Conservation (phyloP, 2,113 vertebrate genomes). For the Sebastes fasciatus region DNA sequence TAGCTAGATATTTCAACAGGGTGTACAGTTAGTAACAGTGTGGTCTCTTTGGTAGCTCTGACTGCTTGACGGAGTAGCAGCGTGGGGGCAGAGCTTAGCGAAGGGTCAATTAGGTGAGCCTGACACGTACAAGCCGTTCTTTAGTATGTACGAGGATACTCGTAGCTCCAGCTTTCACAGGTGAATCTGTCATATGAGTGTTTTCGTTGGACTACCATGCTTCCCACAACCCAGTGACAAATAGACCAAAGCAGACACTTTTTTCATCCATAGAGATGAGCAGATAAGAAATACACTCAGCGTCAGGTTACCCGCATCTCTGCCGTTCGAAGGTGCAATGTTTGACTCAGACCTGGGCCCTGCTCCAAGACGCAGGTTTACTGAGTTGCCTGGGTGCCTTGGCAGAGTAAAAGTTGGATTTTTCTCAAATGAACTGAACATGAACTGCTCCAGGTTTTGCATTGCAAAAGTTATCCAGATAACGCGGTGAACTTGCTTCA, state of each 20-base stretch:
- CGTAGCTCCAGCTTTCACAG: not conserved
- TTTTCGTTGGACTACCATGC: conserved; percentile 14
- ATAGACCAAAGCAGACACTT: conserved; percentile 21
- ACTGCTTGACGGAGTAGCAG: too few species aligned
- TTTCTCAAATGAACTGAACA: conserved; percentile 13
- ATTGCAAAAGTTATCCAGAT: not conserved
- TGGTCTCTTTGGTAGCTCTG: too few species aligned
- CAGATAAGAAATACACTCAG: conserved; percentile 52
- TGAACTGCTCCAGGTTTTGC: conserved; percentile 3
- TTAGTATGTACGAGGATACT: not conserved
- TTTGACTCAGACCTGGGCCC: conserved; percentile 47
- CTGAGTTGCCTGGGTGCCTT: conserved; percentile 10
- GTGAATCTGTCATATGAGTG: not conserved
- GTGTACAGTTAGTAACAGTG: too few species aligned
- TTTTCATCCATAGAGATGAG: conserved; percentile 48
- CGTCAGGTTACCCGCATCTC: conserved; percentile 49
- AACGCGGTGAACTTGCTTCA: not conserved
- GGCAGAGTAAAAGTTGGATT: conserved; percentile 5
- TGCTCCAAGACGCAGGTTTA: conserved; percentile 29
- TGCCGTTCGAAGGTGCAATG: conserved; percentile 28
- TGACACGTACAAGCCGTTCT: not conserved
- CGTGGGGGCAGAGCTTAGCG: too few species aligned
- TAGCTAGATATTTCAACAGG: too few species aligned
- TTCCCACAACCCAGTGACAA: conserved; percentile 17
- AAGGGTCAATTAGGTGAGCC: too few species aligned